phyloP scores from a whole-genome alignment of 2,888 invertebrate genomes.

The Agriopis marginaria region DNA sequence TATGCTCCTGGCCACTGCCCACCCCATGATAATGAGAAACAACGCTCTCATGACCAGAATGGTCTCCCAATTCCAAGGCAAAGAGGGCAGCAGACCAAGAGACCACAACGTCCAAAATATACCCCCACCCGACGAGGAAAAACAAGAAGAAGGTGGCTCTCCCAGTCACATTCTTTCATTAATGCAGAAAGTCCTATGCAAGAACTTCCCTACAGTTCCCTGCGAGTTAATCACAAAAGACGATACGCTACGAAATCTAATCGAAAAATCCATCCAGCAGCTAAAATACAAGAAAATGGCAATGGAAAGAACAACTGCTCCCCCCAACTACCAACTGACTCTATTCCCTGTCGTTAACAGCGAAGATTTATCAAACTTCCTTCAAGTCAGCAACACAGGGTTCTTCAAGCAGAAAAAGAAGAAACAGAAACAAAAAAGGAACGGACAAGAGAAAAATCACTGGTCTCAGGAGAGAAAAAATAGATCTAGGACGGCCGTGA shows the following conservation, averaged over 20 bases:
- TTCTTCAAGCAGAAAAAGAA: constrained; percentile 45
- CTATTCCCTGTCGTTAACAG: constrained; percentile 68
- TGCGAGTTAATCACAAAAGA: constrained; percentile 72
- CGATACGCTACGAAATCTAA: constrained; percentile 62
- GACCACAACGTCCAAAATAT: constrained; percentile 23
- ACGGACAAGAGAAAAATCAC: constrained; percentile 35
- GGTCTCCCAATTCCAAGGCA: constrained; percentile 74
- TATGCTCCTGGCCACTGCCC: constrained; percentile 41
- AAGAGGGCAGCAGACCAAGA: constrained; percentile 47
- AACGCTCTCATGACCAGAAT: constrained; percentile 75
- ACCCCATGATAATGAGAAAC: constrained; percentile 70
- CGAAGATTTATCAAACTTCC: constrained; percentile 69
- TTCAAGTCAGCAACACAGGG: constrained; percentile 58
- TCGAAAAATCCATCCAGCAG: constrained; percentile 72
- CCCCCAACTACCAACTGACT: constrained; percentile 56
- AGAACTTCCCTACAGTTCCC: constrained; percentile 74
- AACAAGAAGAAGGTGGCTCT: background rate
- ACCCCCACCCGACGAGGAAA: background rate
- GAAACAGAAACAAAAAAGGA: constrained; percentile 26
- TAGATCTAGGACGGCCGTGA: constrained; percentile 52
- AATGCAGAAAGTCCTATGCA: constrained; percentile 77
- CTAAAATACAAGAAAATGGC: constrained; percentile 66
- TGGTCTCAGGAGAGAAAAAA: constrained; percentile 52
- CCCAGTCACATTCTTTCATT: constrained; percentile 51
- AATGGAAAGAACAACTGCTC: constrained; percentile 58